phyloP scores from a whole-genome alignment of 1,140 invertebrate genomes.

The Meteorus sp. region DNA sequence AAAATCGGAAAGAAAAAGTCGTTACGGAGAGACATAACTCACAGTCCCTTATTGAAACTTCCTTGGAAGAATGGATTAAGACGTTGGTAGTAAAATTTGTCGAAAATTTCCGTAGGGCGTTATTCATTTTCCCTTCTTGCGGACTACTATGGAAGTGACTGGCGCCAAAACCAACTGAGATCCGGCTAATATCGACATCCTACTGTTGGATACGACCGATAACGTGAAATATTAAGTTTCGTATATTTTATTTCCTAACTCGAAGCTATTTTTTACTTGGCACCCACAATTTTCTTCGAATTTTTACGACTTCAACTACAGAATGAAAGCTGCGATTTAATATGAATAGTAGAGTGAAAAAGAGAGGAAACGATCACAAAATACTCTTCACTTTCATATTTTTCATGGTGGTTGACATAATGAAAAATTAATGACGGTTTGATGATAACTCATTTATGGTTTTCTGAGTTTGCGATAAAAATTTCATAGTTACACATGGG shows the following conservation, averaged over 20 bases:
- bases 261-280: background rate
- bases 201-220: background rate
- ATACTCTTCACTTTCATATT: no score
- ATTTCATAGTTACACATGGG: no score
- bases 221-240: constrained; percentile 12
- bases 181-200: constrained; percentile 14
- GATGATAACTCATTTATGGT: no score
- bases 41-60: constrained; percentile 47
- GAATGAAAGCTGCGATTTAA: no score
- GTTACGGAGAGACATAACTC: constrained; percentile 47
- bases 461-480: no score
- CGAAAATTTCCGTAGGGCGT: constrained; percentile 41
- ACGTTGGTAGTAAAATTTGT: constrained; percentile 43
- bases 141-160: no score
- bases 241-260: background rate
- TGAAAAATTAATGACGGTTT: no score
- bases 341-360: no score
- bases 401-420: no score
- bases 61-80: constrained; percentile 45
- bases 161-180: background rate
- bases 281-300: background rate
- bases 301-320: no score
- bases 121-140: constrained; percentile 36
- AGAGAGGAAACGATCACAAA: no score
- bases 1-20: constrained; percentile 39